Evolutionary conservation across 2,888 invertebrate species (phyloP), one percentile per base, ranked within the genome.

Genomic region (Phortica magna): DNA sequence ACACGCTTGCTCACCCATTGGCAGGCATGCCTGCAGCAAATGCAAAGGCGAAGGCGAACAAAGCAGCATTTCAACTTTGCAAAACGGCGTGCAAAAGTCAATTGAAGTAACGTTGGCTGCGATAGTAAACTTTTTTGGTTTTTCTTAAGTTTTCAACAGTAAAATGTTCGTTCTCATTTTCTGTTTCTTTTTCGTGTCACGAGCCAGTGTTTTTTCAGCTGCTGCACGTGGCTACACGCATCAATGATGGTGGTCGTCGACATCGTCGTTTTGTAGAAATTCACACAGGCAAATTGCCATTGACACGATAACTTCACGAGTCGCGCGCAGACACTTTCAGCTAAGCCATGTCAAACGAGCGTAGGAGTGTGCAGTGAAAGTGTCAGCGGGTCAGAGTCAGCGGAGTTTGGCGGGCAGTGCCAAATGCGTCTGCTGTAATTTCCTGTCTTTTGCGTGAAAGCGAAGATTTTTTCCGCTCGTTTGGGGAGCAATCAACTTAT

Each of bases 401-500:
- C 6, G 17, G 59, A 4, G 59, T 59, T n/a, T n/a, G 4, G 17
- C 10, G 19, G 22, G 9, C 10, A 22, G 22, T 22, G 70, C 70
- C 53, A 17, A 65, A 10, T 55, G 22, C 22, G 70, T 71, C 87
- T 85, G 79, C 75, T 76, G 82, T 71, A 71, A 71, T 71, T 71
- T 71, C 70, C 70, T 71, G 70, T 71, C 55, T 71, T 31, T 48
- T 17, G 39, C 70, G 39, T 87, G 22, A 19, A 87, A 87, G 80
- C 88, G 88, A 75, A 84, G 83, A 84, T 88, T 88, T 48, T 31
- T 85, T 88, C 86, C 88, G 86, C 88, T 79, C 83, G 81, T 73
- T 87, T 85, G 74, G 76, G 6, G 17, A 4, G 61, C 59, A 59
- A 59, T 19, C 59, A 17, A 14, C 22, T 61, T 19, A 17, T 7